These are phyloP conservation scores for Ophraella communa DNA, from an alignment of 2,888 invertebrate species.

Conservation along the genomic window DNA sequence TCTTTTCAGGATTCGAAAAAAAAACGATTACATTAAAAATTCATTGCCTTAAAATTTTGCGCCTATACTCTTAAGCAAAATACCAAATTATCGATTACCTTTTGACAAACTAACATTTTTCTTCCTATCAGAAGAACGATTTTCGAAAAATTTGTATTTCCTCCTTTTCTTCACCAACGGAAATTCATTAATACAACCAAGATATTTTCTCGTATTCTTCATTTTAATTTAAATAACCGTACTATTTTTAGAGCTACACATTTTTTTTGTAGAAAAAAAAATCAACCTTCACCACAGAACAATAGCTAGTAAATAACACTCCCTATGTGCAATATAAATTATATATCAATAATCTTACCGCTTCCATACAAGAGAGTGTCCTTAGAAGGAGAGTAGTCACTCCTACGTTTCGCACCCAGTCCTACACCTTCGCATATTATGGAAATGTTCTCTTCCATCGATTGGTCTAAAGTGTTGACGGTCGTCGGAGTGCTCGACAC, in stretches of 20 bases:
- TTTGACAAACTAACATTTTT: not conserved
- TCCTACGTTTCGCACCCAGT: slow-evolving; percentile 62
- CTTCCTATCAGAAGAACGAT: not conserved
- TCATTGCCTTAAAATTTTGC: no score
- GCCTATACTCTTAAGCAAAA: no score
- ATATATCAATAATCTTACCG: slow-evolving; percentile 37
- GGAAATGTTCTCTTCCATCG: slow-evolving; percentile 53
- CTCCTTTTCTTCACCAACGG: slow-evolving; percentile 1
- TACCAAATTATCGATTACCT: not conserved
- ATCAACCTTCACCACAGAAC: not conserved
- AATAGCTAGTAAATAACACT: not conserved
- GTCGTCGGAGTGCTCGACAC: slow-evolving; percentile 50
- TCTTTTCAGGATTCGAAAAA: no score
- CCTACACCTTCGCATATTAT: slow-evolving; percentile 54
- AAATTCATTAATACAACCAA: not conserved
- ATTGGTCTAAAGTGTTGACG: slow-evolving; percentile 50
- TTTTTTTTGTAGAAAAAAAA: no score
- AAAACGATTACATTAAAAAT: no score
- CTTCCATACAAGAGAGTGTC: slow-evolving; percentile 46
- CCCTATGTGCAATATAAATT: not conserved
- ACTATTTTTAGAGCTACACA: no score
- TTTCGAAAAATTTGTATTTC: not conserved
- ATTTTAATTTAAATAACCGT: not conserved
- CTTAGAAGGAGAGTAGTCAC: slow-evolving; percentile 66
- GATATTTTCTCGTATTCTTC: not conserved